These are phyloP conservation scores for Hypotaenidia philippensis DNA, from an alignment of 2,797 vertebrate genomes.

Conservation along the genomic window DNA sequence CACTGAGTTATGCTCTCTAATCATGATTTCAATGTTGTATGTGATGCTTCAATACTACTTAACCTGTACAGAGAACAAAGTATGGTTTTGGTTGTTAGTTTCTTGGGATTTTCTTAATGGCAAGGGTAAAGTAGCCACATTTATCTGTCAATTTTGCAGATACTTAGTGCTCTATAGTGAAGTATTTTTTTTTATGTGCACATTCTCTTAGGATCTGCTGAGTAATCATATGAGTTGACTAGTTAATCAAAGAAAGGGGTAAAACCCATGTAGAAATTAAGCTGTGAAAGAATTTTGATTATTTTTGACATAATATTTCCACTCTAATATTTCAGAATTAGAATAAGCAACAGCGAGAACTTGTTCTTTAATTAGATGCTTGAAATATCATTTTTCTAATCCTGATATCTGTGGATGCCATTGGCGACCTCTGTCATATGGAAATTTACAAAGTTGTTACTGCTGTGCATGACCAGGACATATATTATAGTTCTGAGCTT, in stretches of 20 bases:
- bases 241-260: neutral
- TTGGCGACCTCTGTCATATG: neutral
- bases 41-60: neutral
- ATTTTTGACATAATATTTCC: neutral
- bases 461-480: neutral
- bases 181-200: neutral
- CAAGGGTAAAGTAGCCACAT: neutral
- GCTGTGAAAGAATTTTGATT: neutral
- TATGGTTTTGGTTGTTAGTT: neutral
- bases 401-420: neutral
- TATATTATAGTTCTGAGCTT: neutral
- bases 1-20: neutral
- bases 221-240: neutral
- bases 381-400: neutral
- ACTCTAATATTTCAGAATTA: slow-evolving; percentile 9
- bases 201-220: slow-evolving; percentile 25
- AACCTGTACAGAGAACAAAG: neutral
- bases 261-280: neutral
- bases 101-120: neutral
- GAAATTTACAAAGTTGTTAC: neutral
- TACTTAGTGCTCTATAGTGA: neutral
- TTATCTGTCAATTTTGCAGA: neutral
- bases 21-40: neutral
- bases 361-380: slow-evolving; percentile 17
- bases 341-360: neutral